phyloP scores from a whole-genome alignment of 1,140 invertebrate species.

The Caenorhabditis inopinata region DNA sequence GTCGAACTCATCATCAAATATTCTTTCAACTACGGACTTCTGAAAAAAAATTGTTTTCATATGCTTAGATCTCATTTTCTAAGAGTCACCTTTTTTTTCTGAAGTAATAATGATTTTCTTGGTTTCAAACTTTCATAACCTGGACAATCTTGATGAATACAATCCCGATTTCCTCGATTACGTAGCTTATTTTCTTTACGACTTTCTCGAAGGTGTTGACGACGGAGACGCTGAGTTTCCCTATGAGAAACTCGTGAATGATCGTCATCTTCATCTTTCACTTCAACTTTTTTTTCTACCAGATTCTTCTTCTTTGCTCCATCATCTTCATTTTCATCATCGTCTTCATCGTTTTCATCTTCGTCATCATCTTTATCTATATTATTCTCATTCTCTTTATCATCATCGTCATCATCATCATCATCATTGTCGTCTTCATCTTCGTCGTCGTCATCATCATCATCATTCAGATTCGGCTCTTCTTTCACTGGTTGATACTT shows the following conservation, averaged over 20 bases:
- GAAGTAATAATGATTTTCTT: slow-evolving; percentile 29
- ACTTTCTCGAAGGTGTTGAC: neutral
- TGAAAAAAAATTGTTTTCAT: neutral
- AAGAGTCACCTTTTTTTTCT: slow-evolving; percentile 22
- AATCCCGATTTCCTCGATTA: neutral
- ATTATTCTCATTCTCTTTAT: slow-evolving; percentile 3
- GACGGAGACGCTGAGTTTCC: slow-evolving; percentile 18
- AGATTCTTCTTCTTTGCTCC: neutral
- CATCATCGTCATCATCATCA: neutral
- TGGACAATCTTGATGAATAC: slow-evolving; percentile 26
- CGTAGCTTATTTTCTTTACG: neutral
- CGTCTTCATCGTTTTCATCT: slow-evolving; percentile 26
- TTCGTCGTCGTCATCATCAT: slow-evolving; percentile 24
- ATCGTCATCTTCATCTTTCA: slow-evolving; percentile 17
- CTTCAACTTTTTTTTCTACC: neutral
- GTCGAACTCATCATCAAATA: neutral
- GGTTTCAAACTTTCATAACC: slow-evolving; percentile 22
- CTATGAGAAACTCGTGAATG: neutral
- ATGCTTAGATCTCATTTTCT: neutral
- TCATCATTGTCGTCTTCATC: slow-evolving; percentile 29
- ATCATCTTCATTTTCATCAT: neutral
- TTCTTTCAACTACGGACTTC: neutral
- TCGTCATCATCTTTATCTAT: slow-evolving; percentile 31
- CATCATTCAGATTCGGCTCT: neutral
- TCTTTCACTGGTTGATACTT: slow-evolving; percentile 5